Base-by-base conservation (phyloP, 30 jellyfish, hydroid and myxozoan genomes). In the Catostylus mosaicus region DNA sequence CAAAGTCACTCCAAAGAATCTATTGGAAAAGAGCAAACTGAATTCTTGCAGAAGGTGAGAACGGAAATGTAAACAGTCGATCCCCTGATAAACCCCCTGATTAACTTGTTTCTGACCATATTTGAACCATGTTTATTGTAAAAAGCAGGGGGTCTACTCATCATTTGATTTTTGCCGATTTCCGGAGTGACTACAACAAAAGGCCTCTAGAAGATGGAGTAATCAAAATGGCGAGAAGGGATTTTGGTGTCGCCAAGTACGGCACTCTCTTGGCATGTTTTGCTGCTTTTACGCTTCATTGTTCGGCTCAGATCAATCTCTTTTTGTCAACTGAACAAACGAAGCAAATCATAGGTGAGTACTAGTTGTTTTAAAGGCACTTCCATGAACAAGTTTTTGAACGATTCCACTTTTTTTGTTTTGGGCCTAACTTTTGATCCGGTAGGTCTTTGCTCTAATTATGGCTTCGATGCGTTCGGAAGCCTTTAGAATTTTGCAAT, bases 271-370 rank as follows among this genome's bases (percentile, higher is more conserved):
- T 35, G n/a, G 33, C 43, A 2, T 10, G 50, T 20, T 68, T 37
- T 37, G 8, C n/a, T 35, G 34, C 67, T 24, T 11, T 34, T 68
- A 20, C 35, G 19, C 35, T 37, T 29, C 35, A 36, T 27, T 33
- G 43, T 1, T 68, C 37, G 46, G 90, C 84, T 2, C 90, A 80
- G 52, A 80, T 80, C 36, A 80, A 80, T 47, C 90, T 80, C 51
- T 80, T 66, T 57, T 30, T 80, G 20, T 80, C 90, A 37, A 51
- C 45, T 19, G 65, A 80, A 35, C 90, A 80, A 52, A 54, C 90
- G 33, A 67, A 67, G 79, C 57, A 80, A 54, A 45, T 80, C 32
- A 80, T 80, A 47, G 90, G 90, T 80, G 56, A 3, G 89, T 78
- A 35, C 19, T 27, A 22, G 0, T 2, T 9, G 29, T 68, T n/a